Percentiles rank a stretch among this genome's conserved stretches.
These are phyloP conservation scores for Cromileptes altivelis DNA, from an alignment of 2,113 vertebrate genomes.

Conservation along the genomic window DNA sequence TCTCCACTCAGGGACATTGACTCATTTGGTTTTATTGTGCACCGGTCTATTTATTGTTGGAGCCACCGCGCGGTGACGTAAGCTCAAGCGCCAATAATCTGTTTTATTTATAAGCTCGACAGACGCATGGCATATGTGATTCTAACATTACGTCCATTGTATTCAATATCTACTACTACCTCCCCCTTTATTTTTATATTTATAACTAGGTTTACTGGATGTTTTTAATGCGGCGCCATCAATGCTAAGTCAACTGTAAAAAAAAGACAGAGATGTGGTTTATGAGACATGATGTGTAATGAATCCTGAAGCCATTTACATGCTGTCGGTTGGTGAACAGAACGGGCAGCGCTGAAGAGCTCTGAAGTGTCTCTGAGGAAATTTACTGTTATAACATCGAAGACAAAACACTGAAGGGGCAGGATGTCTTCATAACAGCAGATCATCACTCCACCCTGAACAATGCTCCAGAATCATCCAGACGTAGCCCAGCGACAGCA, in stretches of 20 bases:
- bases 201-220: constrained; percentile 30
- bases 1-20: constrained; percentile 8
- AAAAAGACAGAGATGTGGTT: constrained; percentile 47
- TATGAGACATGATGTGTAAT: constrained; percentile 54
- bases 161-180: constrained; percentile 15
- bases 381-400: constrained; percentile 50
- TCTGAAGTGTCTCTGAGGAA: constrained; percentile 56
- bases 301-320: constrained; percentile 66
- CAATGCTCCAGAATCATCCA: constrained; percentile 31
- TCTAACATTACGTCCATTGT: constrained; percentile 1
- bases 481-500: neutral
- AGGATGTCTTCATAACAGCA: constrained; percentile 40
- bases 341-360: constrained; percentile 21
- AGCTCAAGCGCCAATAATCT: constrained; percentile 48
- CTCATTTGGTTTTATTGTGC: constrained; percentile 35
- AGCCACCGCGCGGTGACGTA: constrained; percentile 26
- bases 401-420: constrained; percentile 42
- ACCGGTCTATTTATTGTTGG: constrained; percentile 7
- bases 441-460: constrained; percentile 36
- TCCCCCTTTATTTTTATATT: constrained; percentile 33
- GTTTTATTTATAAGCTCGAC: constrained; percentile 47
- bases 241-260: constrained; percentile 51
- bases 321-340: constrained; percentile 41
- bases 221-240: constrained; percentile 40
- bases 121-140: constrained; percentile 23